Evolutionary conservation across 2,797 vertebrate genomes (phyloP).

Genomic region (Acropternis orthonyx): DNA sequence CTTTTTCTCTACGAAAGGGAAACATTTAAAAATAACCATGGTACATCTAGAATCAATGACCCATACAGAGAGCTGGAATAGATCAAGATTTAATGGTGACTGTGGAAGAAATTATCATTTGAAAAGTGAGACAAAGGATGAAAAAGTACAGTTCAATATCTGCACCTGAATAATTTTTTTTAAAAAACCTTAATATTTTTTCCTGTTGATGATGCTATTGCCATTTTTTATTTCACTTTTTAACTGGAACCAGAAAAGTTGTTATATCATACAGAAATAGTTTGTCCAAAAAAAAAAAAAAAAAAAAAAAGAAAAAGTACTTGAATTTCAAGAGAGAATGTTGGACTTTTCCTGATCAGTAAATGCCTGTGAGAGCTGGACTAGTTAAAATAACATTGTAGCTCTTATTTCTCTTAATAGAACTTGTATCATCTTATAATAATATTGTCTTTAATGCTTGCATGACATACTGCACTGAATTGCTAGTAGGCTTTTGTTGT

Average conservation of each 20-base stretch:
- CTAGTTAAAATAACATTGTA: background rate
- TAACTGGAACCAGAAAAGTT: background rate
- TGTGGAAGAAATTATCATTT: constrained; percentile 77
- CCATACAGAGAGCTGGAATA: constrained; percentile 79
- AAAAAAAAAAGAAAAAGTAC: background rate
- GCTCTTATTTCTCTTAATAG: background rate
- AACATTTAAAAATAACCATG: constrained; percentile 82
- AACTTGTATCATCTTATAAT: background rate
- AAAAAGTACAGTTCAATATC: constrained; percentile 69
- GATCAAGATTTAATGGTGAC: constrained; percentile 81
- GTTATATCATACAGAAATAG: background rate
- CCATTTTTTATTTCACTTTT: constrained; percentile 5
- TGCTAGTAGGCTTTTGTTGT: background rate
- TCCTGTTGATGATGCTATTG: background rate
- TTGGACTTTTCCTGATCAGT: background rate
- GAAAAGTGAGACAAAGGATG: constrained; percentile 71
- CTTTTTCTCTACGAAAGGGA: constrained; percentile 73
- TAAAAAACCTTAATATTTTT: constrained; percentile 11
- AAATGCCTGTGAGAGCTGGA: background rate
- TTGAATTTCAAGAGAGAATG: background rate
- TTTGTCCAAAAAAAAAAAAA: background rate
- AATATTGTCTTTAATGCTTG: background rate
- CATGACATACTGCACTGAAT: background rate
- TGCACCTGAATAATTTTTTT: constrained; percentile 37
- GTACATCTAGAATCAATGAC: constrained; percentile 82